Evolutionary conservation across 1,140 invertebrate genomes (phyloP), one percentile per base, ranked within the genome.

Genomic region (Camponotus pennsylvanicus): DNA sequence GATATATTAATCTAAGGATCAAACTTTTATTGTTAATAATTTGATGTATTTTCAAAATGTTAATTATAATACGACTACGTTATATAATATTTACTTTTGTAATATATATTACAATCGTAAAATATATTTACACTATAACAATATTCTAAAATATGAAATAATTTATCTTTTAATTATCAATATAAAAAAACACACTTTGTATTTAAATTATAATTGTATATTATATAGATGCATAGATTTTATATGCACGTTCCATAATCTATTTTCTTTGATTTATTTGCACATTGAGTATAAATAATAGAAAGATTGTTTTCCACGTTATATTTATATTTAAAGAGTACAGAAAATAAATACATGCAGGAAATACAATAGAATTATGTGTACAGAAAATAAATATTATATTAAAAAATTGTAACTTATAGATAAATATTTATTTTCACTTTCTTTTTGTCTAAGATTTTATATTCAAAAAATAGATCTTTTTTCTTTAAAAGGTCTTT

Each of bases 131-230:
- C 40, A 37, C 13, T 15, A 40, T 27, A 73, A 40, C n/a, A n/a
- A 59, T 75, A 27, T 11, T 52, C 13, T 40, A 75, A 73, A 75
- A 37, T 40, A 13, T 40, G 42, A 75, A 59, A 75, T 75, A 42
- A 59, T 75, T 75, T 42, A 3, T 42, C 59, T 13, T 40, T 75
- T 40, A 27, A 27, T 27, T 27, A 75, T 75, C 7, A 61, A 75
- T 59, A 61, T 18, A 18, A 75, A 7, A 40, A 27, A 27, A 27
- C 27, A 27, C 27, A 27, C 21, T 73, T 15, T 40, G 3, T n/a
- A 57, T 40, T 61, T 18, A 40, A 59, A 59, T 75, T 59, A 5
- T 27, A 59, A 27, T 42, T 27, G 8, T 42, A 40, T 57, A 27
- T 27, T 27, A 27, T 57, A 73, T 21, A 57, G n/a, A 57, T 57